Percentiles rank a stretch among this genome's conserved stretches.
Evolutionary conservation across 2,113 vertebrate genomes (phyloP).

Genomic region (Periophthalmodon schlosseri): DNA sequence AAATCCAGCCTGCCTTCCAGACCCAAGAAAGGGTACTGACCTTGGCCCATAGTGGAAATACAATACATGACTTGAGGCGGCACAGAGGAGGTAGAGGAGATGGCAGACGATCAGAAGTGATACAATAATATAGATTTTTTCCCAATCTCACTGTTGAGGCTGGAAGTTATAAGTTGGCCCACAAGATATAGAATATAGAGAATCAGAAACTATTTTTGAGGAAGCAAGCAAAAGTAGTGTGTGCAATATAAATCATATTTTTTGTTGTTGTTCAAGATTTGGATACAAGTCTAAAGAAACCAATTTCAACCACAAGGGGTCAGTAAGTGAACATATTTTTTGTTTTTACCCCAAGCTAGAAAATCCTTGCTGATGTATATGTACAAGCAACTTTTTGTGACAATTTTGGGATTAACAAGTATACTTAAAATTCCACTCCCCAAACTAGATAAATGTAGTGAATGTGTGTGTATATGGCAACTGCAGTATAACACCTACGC

Average conservation of each 20-base stretch:
- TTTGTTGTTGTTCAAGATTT: too few species aligned
- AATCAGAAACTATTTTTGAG: neutral
- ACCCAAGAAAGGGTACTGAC: conserved; percentile 26
- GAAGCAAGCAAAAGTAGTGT: neutral
- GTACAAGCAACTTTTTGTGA: too few species aligned
- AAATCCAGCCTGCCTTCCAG: conserved; percentile 26
- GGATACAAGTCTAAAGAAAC: neutral
- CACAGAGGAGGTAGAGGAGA: conserved; percentile 5
- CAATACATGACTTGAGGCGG: neutral
- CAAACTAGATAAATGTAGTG: neutral
- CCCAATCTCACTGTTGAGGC: neutral
- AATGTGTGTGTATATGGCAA: neutral
- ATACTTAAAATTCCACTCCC: too few species aligned
- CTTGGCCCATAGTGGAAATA: conserved; percentile 3
- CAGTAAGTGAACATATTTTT: neutral
- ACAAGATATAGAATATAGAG: neutral
- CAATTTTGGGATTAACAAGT: too few species aligned
- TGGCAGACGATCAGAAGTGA: conserved; percentile 9
- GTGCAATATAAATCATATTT: too few species aligned
- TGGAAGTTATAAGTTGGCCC: neutral
- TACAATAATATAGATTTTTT: neutral
- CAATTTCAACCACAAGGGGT: neutral
- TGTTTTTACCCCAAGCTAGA: neutral
- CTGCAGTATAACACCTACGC: neutral
- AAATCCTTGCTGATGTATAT: neutral